Conservation (phyloP, 2,888 invertebrate species). For the Leucophenga montana region DNA sequence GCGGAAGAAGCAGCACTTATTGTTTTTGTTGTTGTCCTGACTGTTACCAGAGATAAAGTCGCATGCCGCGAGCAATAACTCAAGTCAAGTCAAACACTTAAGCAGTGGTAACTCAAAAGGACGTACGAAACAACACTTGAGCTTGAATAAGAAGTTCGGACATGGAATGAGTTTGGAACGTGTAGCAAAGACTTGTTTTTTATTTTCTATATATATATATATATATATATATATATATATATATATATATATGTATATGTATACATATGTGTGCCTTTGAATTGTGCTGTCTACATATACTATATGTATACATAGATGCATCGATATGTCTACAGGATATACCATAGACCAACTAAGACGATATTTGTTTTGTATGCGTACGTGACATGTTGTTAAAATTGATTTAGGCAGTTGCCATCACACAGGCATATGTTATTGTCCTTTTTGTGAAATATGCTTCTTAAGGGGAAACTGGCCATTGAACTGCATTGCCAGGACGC, state of each 20-base stretch:
- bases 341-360: background rate
- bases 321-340: background rate
- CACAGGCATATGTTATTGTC: background rate
- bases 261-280: background rate
- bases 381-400: slow-evolving; percentile 25
- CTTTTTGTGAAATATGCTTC: background rate
- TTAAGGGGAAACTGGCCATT: too few species aligned
- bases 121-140: too few species aligned
- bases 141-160: too few species aligned
- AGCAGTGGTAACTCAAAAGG: slow-evolving; percentile 43
- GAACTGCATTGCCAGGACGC: too few species aligned
- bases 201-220: too few species aligned
- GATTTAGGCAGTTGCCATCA: slow-evolving; percentile 2
- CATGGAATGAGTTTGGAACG: too few species aligned
- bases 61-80: slow-evolving; percentile 23
- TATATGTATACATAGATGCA: background rate
- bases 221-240: too few species aligned
- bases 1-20: background rate
- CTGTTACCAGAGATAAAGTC: slow-evolving; percentile 2
- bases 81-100: slow-evolving; percentile 46
- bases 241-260: too few species aligned
- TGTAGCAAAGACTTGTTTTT: background rate
- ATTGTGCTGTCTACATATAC: too few species aligned
- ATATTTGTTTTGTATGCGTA: slow-evolving; percentile 18
- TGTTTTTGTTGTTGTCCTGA: background rate